These are phyloP conservation scores for Scrobipalpa costella DNA, from an alignment of 2,888 invertebrate species.

Conservation along the genomic window DNA sequence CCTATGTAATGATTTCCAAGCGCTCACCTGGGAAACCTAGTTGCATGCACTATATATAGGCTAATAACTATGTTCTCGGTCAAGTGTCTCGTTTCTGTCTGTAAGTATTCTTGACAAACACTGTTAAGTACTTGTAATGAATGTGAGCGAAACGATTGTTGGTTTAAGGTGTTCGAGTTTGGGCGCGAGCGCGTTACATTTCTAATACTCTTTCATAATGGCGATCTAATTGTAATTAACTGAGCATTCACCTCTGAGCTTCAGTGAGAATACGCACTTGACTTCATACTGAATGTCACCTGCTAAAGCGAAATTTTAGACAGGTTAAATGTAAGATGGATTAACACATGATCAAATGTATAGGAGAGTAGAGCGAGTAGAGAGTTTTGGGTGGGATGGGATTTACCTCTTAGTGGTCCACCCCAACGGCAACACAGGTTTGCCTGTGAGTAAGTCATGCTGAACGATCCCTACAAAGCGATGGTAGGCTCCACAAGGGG, in stretches of 20 bases:
- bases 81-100: constrained; percentile 12
- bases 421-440: too few relatives aligned
- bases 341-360: too few relatives aligned
- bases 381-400: too few relatives aligned
- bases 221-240: constrained; percentile 63
- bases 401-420: too few relatives aligned
- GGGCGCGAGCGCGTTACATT: constrained; percentile 58
- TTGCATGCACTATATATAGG: background rate
- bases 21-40: too few relatives aligned
- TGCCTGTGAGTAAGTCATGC: too few relatives aligned
- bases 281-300: background rate
- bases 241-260: constrained; percentile 54
- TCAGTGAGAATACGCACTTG: background rate
- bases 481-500: too few relatives aligned
- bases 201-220: constrained; percentile 47
- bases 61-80: background rate
- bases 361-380: too few relatives aligned
- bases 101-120: constrained; percentile 22
- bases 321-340: too few relatives aligned
- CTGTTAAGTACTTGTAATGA: constrained; percentile 40
- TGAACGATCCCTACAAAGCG: too few relatives aligned
- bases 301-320: too few relatives aligned
- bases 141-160: constrained; percentile 50
- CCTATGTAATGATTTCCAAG: too few relatives aligned
- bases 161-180: constrained; percentile 47